phyloP scores from a whole-genome alignment of 2,797 vertebrate species.

The Danio kyathit region DNA sequence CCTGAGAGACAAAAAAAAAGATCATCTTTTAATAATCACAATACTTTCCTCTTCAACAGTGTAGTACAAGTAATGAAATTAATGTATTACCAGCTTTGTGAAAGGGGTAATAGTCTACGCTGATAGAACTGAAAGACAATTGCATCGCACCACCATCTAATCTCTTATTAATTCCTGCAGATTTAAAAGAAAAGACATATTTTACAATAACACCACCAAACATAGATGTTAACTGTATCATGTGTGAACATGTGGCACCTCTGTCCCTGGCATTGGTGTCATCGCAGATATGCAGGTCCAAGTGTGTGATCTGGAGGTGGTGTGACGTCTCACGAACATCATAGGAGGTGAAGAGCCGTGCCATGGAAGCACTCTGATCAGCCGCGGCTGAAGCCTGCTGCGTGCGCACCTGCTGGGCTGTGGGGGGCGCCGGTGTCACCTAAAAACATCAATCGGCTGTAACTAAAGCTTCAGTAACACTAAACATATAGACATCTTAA shows the following conservation, averaged over 20 bases:
- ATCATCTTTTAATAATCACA: background rate
- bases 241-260: constrained; percentile 75
- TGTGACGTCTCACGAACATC: constrained; percentile 97
- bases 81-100: constrained; percentile 90
- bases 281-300: constrained; percentile 98
- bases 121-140: constrained; percentile 93
- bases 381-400: constrained; percentile 84
- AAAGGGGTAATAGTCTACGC: constrained; percentile 96
- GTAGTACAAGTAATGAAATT: background rate
- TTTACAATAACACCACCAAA: background rate
- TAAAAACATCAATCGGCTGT: constrained; percentile 68
- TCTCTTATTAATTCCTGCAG: constrained; percentile 85
- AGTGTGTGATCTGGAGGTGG: constrained; percentile 95
- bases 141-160: constrained; percentile 97
- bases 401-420: constrained; percentile 86
- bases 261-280: constrained; percentile 94
- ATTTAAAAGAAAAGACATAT: background rate
- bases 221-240: background rate
- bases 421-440: constrained; percentile 81
- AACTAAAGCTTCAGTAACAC: background rate
- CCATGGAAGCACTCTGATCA: constrained; percentile 89
- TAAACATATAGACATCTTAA: background rate
- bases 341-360: constrained; percentile 88
- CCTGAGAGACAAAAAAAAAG: constrained; percentile 72
- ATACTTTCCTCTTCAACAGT: background rate